Base-by-base conservation (phyloP, 2,888 invertebrate genomes). In the Brachylomia viminalis region DNA sequence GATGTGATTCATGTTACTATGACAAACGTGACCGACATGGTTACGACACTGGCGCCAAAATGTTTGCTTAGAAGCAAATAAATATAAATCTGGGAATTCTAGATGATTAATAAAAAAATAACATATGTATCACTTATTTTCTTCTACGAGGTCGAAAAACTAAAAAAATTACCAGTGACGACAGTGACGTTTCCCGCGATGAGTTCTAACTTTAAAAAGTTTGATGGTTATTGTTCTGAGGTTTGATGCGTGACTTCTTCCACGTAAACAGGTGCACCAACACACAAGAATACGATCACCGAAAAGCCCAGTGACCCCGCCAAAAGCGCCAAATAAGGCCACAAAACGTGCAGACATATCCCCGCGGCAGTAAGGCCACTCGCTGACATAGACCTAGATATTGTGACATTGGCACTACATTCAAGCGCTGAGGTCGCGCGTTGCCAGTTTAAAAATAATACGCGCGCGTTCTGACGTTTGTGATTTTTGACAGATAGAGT, bases 381-480 rank as follows among this genome's bases (percentile, higher is more conserved):
- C 90, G 92, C 87, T 95, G 96, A 96, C 96, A 96, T 94, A 96
- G 96, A 96, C 96, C 96, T 94, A 96, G 95, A 92, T 96, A 93
- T 92, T 85, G 91, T 92, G 96, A 95, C 96, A 96, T 96, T 96
- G 96, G 96, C 96, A 96, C 96, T 96, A 96, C 96, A 96, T 96
- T 96, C 95, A 95, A 92, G 91, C 92, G 91, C 94, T 93, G 92
- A 96, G 96, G 96, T 95, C 96, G 94, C 91, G 92, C 91, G 94
- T 91, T 93, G 91, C 92, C 90, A 90, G 93, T 95, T 93, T 95
- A 95, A 96, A 96, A 95, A 96, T 95, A 96, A 94, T 93, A 92
- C 92, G 86, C 87, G 88, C 91, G 82, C 84, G 87, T 86, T 86
- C 87, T 84, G 91, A 90, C 87, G 90, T 90, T 92, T 89, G 89